Evolutionary conservation across 2,797 vertebrate species (phyloP), one percentile per base, ranked within the genome.

Genomic region (Diplodus puntazzo): DNA sequence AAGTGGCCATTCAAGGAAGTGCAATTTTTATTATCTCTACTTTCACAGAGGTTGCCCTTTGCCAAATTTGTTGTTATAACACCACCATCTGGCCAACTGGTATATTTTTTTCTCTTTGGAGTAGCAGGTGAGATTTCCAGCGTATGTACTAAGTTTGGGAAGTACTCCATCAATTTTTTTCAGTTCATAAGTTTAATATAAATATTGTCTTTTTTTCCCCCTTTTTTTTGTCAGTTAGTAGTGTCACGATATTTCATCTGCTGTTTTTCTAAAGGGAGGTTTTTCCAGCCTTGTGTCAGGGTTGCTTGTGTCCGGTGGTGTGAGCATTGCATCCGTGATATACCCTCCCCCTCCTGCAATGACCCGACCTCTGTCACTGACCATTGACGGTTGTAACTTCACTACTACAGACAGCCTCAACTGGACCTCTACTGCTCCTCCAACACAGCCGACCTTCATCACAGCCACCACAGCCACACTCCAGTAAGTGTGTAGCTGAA

Each of bases 281-380:
- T 83, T 97, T 88, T 85, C 93, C 1, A 97, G 97, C 34, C 92
- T 98, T 21, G 0, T 94, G 23, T 88, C 79, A 73, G 97, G 97
- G 25, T 88, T 97, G 57, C 30, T 7, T 14, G 14, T 96, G 64
- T 93, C 96, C 16, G 90, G 97, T 58, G 97, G 96, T 96, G 87
- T 96, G 91, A 95, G 95, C 84, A 91, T 97, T 0, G 96, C 96
- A 70, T 87, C 95, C 62, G 95, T 96, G 81, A 85, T 97, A 59
- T 95, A 97, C 81, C 95, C 93, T 27, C 94, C 96, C 0, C 73
- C 90, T 12, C 82, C 90, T 13, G 87, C 87, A 16, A 92, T 90
- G 81, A 95, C 82, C 54, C 89, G 89, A 50, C 95, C 96, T 23
- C 87, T 97, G 5, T 1, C 34, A 8, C 94, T 97, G 62, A 92